phyloP scores from a whole-genome alignment of 2,113 vertebrate species.

The Charadrius vociferus region DNA sequence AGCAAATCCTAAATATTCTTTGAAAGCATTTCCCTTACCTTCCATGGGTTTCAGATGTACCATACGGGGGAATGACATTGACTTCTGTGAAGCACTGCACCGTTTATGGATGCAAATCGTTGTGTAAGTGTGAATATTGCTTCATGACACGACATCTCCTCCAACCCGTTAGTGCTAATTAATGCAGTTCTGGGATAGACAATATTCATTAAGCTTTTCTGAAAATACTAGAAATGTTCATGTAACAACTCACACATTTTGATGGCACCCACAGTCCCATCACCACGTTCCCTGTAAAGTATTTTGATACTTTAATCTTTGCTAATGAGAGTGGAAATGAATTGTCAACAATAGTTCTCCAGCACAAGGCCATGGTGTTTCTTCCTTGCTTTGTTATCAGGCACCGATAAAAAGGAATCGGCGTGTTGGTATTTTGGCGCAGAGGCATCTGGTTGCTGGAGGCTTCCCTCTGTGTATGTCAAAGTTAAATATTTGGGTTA shows the following conservation, averaged over 20 bases:
- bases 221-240: constrained; percentile 45
- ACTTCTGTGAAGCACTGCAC: not conserved
- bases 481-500: not conserved
- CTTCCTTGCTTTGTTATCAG: not conserved
- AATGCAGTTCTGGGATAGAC: constrained; percentile 41
- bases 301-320: constrained; percentile 31
- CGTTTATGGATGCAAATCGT: not conserved
- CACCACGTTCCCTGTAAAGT: not conserved
- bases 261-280: constrained; percentile 4
- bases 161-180: constrained; percentile 45
- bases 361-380: not conserved
- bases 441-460: not conserved
- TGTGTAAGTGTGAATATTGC: constrained; percentile 43
- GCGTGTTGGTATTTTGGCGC: not conserved
- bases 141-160: not conserved
- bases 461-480: not conserved
- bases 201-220: constrained; percentile 58
- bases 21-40: not conserved
- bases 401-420: not conserved
- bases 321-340: not conserved
- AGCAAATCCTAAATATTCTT: not conserved
- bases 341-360: constrained; percentile 15
- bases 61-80: not conserved
- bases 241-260: constrained; percentile 49
- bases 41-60: not conserved